phyloP scores from a whole-genome alignment of 2,113 vertebrate species.

The Athene noctua region DNA sequence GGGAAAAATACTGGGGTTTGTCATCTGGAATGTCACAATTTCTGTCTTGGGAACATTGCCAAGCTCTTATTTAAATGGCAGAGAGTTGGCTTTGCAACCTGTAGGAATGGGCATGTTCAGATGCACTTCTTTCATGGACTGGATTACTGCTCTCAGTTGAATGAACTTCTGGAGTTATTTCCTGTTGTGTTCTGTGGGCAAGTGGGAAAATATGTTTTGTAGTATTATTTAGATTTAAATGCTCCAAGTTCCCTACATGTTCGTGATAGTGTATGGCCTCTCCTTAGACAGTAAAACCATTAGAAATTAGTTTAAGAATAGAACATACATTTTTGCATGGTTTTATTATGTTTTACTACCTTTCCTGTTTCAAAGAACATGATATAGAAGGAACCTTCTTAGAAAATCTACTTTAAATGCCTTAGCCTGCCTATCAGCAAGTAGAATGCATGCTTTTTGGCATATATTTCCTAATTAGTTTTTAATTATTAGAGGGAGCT shows the following conservation, averaged over 20 bases:
- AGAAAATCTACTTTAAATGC: not conserved
- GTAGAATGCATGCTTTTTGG: not conserved
- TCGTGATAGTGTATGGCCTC: not conserved
- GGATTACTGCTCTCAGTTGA: not conserved
- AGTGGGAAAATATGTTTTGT: not conserved
- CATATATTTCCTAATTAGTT: not conserved
- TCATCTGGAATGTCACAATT: not conserved
- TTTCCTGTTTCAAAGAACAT: not conserved
- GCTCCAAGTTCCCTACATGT: not conserved
- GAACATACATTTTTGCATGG: not conserved
- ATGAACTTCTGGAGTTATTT: not conserved
- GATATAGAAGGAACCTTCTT: not conserved
- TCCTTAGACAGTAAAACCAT: not conserved
- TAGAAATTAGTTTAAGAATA: not conserved
- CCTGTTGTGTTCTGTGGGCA: not conserved
- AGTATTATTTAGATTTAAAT: not conserved
- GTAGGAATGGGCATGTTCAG: not conserved
- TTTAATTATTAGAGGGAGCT: not conserved
- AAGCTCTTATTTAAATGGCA: not conserved
- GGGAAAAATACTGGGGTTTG: not conserved
- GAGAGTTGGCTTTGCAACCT: not conserved
- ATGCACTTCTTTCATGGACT: not conserved
- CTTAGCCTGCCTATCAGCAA: not conserved
- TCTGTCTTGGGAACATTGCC: not conserved
- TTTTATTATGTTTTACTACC: not conserved